A percentile compares a stretch with the other conserved stretches of the same genome.
These are phyloP conservation scores for Rhegmatorhina hoffmannsi DNA, from an alignment of 2,113 vertebrate genomes.

Conservation along the genomic window DNA sequence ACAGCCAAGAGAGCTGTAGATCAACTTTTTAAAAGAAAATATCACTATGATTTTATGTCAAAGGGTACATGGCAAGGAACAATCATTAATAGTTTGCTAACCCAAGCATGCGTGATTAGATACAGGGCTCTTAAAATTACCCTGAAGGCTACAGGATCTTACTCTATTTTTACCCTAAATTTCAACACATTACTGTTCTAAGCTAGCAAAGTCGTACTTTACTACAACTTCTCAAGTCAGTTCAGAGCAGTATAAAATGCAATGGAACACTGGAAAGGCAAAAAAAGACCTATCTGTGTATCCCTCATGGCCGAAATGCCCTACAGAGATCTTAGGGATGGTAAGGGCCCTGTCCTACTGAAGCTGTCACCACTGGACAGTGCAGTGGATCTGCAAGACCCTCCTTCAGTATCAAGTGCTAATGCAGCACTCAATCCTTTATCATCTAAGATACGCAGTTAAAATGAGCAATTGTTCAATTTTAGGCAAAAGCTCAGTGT, in stretches of 20 bases:
- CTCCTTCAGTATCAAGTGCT: neutral
- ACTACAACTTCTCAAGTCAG: neutral
- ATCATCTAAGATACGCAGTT: accelerated
- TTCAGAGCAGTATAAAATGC: neutral
- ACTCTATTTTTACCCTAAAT: neutral
- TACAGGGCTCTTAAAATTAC: neutral
- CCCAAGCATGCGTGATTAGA: neutral
- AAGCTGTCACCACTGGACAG: neutral
- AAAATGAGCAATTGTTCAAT: neutral
- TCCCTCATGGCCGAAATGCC: neutral
- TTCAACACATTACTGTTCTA: neutral
- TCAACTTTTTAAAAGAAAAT: neutral
- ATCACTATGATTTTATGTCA: neutral
- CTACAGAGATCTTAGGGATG: neutral
- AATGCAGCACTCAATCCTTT: neutral
- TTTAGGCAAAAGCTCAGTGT: neutral
- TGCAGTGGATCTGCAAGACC: neutral
- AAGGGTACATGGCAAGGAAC: neutral
- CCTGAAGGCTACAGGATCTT: neutral
- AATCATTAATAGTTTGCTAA: neutral
- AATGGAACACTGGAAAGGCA: neutral
- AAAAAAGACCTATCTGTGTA: no score
- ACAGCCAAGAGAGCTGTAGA: neutral
- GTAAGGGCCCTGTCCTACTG: neutral
- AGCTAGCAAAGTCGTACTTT: neutral